phyloP scores from a whole-genome alignment of 2,113 vertebrate genomes.

The Neoarius graeffei region DNA sequence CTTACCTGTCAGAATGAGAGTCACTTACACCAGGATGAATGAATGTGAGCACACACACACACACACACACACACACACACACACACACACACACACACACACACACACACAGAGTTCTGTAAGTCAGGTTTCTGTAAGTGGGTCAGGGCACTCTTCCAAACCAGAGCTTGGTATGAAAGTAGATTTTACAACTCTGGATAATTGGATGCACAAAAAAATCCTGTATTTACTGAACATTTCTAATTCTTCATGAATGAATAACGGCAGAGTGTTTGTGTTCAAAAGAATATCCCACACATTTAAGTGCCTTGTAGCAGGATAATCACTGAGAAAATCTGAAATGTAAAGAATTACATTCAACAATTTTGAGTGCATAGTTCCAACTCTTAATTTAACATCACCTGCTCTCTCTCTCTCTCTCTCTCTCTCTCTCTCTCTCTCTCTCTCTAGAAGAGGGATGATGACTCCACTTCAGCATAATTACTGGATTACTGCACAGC shows the following conservation, averaged over 20 bases:
- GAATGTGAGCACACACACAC: neutral
- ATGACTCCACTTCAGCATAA: constrained; percentile 38
- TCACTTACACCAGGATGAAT: constrained; percentile 22
- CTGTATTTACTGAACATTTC: neutral
- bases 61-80: neutral
- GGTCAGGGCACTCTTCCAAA: constrained; percentile 16
- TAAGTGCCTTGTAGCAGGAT: neutral
- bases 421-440: neutral
- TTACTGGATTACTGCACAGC: constrained; percentile 17
- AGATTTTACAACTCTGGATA: constrained; percentile 7
- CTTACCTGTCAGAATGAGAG: constrained; percentile 28
- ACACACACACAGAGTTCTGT: constrained; percentile 5
- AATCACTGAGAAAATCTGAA: neutral
- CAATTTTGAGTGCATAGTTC: neutral
- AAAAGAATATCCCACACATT: neutral
- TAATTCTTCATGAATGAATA: neutral
- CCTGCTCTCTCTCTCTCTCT: neutral
- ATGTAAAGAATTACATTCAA: neutral
- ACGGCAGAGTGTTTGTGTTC: neutral
- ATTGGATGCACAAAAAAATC: constrained; percentile 7
- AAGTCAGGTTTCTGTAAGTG: constrained; percentile 28
- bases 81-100: constrained; percentile 8
- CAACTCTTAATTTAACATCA: neutral
- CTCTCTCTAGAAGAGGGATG: constrained; percentile 18
- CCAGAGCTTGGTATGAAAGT: constrained; percentile 12